Base-by-base conservation (phyloP, 2,888 invertebrate species). In the Stenodera caucasica region DNA sequence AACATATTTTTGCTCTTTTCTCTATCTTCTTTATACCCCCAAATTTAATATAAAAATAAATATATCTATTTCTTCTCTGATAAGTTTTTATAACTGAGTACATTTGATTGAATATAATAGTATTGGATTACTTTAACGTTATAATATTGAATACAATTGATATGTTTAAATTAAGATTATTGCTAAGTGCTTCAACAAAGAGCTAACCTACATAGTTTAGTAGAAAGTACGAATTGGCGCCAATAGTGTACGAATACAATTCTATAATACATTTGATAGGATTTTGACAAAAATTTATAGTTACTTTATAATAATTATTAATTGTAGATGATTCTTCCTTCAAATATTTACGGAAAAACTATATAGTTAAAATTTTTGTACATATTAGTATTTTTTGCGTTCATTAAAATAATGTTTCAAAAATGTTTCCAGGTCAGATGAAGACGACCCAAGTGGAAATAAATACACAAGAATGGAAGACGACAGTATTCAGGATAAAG, bases 401-500 rank as follows among this genome's bases (percentile, higher is more conserved):
- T n/a, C n/a, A n/a, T n/a, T n/a, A n/a, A n/a, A n/a, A n/a, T n/a
- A n/a, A n/a, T n/a, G n/a, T 37, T 2, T 37, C 6, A 7, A 33
- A 37, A 37, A 40, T 15, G 37, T 29, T 73, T 73, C 26, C 82
- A 91, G 91, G 83, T 91, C 91, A 83, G 91, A 91, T 88, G 91
- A 91, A 84, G 91, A 91, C 86, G 91, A 91, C 86, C 89, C 90
- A 81, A 90, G 89, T 82, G 89, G 88, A 73, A 88, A 72, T 64
- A 91, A 91, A 85, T 90, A 90, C 81, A 86, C 89, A 80, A 89
- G 91, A 85, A 91, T 94, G 91, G 95, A 95, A 82, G 95, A 95
- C 83, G 93, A 94, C 78, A 92, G 90, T 81, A 90, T 94, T 82
- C 95, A 95, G 85, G 97, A 97, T 81, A 97, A 97, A 83, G 97